Percentiles rank a stretch among this genome's conserved stretches.
These are phyloP conservation scores for Struthidea cinerea DNA, from an alignment of 2,113 vertebrate species.

Conservation along the genomic window DNA sequence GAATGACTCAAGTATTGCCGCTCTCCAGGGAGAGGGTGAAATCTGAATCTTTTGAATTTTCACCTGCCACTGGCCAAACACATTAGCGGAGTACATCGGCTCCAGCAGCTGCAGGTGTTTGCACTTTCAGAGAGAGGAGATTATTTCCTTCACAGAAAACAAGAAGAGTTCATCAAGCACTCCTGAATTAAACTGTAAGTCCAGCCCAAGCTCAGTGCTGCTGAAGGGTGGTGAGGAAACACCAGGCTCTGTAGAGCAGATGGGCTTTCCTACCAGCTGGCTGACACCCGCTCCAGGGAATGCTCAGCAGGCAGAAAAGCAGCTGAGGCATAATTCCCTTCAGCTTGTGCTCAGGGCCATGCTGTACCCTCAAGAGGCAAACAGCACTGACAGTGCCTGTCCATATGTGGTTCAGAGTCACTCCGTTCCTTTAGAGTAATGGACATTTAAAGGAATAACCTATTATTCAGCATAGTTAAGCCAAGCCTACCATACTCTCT, in stretches of 20 bases:
- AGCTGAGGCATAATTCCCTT: neutral
- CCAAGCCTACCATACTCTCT: neutral
- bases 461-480: neutral
- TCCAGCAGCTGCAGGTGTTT: neutral
- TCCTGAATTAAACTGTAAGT: neutral
- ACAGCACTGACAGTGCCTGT: neutral
- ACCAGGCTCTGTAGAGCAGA: neutral
- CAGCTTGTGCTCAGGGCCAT: too few relatives aligned
- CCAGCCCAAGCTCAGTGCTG: neutral
- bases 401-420: neutral
- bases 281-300: neutral
- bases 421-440: neutral
- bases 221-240: neutral
- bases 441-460: neutral
- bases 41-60: neutral
- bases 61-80: neutral
- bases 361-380: neutral
- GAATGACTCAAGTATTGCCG: rapidly evolving
- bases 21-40: neutral
- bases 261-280: neutral
- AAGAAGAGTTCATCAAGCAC: neutral
- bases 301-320: neutral
- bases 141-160: neutral
- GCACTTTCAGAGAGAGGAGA: neutral
- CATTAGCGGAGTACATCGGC: neutral